Evolutionary conservation across 1,140 invertebrate species (phyloP).

Genomic region (Saxidomus purpurata): DNA sequence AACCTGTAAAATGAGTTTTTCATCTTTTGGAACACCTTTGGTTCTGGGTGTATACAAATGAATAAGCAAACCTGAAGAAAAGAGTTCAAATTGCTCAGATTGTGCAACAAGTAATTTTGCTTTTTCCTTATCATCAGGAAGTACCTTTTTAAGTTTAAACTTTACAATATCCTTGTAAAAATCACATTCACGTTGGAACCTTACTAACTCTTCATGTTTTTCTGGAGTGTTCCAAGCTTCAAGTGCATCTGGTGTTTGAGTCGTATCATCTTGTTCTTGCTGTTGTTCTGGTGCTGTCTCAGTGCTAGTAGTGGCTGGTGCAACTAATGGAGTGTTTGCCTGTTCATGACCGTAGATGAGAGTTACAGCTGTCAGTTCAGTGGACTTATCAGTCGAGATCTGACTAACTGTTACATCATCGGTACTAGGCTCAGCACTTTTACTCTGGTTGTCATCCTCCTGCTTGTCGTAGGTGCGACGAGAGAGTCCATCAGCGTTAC

Average conservation of each 20-base stretch:
- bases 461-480: not conserved
- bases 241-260: too few relatives aligned
- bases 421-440: too few relatives aligned
- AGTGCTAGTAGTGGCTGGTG: not conserved
- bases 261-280: not conserved
- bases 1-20: not conserved
- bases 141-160: not conserved
- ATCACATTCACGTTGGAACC: conserved; percentile 33
- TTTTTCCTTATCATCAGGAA: not conserved
- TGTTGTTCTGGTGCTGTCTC: not conserved
- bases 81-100: not conserved
- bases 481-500: not conserved
- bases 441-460: too few relatives aligned
- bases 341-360: not conserved
- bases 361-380: not conserved
- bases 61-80: conserved; percentile 59
- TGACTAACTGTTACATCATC: too few relatives aligned
- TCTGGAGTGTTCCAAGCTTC: not conserved
- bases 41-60: conserved; percentile 41
- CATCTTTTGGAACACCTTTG: not conserved
- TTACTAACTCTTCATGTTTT: not conserved
- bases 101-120: not conserved
- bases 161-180: conserved; percentile 4
- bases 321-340: not conserved
- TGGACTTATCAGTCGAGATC: too few relatives aligned